A percentile compares a stretch with the other conserved stretches of the same genome.
These are phyloP conservation scores for Bradynema listronoti DNA, from an alignment of 1,140 invertebrate species.

Conservation along the genomic window DNA sequence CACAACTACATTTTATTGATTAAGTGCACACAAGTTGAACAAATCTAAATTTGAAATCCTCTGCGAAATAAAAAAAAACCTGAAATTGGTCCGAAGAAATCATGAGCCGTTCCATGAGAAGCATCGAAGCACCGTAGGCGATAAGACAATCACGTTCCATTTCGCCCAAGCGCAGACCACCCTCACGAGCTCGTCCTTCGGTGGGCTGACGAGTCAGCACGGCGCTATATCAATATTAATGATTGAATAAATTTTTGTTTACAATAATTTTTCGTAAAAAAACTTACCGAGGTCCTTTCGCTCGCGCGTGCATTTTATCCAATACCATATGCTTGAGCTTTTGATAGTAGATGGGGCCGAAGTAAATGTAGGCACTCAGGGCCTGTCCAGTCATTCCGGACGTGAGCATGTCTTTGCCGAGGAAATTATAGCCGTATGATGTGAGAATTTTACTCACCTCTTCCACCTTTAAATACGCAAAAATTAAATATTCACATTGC, in stretches of 20 bases:
- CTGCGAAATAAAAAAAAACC: conserved; percentile 18
- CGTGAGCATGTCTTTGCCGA: conserved; percentile 96
- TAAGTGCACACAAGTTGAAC: no score
- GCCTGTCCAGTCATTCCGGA: conserved; percentile 91
- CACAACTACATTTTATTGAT: no score
- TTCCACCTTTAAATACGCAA: conserved; percentile 37
- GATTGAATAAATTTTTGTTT: conserved; percentile 1
- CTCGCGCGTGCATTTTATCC: conserved; percentile 97
- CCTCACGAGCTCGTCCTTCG: conserved; percentile 87
- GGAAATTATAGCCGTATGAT: conserved; percentile 84
- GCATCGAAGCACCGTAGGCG: conserved; percentile 92
- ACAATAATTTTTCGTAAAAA: background rate
- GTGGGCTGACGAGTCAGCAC: conserved; percentile 57
- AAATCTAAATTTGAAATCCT: no score
- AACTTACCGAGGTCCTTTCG: conserved; percentile 74
- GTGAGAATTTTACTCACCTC: conserved; percentile 67
- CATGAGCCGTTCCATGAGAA: conserved; percentile 91
- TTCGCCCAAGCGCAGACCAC: conserved; percentile 89
- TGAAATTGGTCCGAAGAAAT: conserved; percentile 90
- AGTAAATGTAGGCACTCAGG: conserved; percentile 89
- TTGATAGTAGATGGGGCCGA: conserved; percentile 71
- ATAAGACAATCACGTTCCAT: conserved; percentile 99
- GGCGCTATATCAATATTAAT: conserved; percentile 40
- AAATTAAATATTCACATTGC: conserved; percentile 1
- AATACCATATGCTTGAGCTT: conserved; percentile 99